Percentiles rank a stretch among this genome's conserved stretches.
Conservation (phyloP, 2,888 invertebrate genomes). For the Matsumyia berberina region DNA sequence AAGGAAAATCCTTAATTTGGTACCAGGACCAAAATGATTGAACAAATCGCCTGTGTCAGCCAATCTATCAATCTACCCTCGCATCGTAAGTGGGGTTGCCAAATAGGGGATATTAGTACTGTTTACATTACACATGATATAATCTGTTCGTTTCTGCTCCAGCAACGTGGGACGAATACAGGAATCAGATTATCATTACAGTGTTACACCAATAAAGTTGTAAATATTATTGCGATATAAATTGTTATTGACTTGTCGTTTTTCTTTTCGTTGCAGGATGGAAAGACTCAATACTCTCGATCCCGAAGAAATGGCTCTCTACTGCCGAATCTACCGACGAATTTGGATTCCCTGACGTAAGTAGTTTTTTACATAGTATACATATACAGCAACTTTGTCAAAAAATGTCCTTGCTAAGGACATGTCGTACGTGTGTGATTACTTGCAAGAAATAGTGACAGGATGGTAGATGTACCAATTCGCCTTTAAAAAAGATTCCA, state of each 20-base stretch:
- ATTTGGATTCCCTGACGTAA: conserved; percentile 84
- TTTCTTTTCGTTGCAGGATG: conserved; percentile 86
- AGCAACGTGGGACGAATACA: conserved; percentile 11
- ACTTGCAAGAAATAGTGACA: not conserved
- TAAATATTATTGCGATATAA: conserved; percentile 29
- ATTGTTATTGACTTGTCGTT: not conserved
- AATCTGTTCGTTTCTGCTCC: conserved; percentile 59
- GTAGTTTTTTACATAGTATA: conserved; percentile 77
- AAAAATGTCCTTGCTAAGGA: too few relatives aligned
- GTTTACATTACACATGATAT: conserved; percentile 69
- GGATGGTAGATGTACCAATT: too few relatives aligned
- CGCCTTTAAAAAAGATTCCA: too few relatives aligned
- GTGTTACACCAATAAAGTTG: conserved; percentile 43
- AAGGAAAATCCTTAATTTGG: conserved; percentile 51
- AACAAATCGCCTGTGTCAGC: conserved; percentile 73
- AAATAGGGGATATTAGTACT: conserved; percentile 48
- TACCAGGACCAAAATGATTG: conserved; percentile 70
- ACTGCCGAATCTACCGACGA: conserved; percentile 84
- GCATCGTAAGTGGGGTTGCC: conserved; percentile 11
- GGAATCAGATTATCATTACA: conserved; percentile 49
- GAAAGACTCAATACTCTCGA: conserved; percentile 89
- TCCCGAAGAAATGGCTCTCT: conserved; percentile 89
- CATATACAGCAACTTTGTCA: too few relatives aligned
- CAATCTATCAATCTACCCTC: conserved; percentile 70
- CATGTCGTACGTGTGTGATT: not conserved